These are phyloP conservation scores for Drosophila fuyamai DNA, from an alignment of 1,140 invertebrate genomes.

Conservation along the genomic window DNA sequence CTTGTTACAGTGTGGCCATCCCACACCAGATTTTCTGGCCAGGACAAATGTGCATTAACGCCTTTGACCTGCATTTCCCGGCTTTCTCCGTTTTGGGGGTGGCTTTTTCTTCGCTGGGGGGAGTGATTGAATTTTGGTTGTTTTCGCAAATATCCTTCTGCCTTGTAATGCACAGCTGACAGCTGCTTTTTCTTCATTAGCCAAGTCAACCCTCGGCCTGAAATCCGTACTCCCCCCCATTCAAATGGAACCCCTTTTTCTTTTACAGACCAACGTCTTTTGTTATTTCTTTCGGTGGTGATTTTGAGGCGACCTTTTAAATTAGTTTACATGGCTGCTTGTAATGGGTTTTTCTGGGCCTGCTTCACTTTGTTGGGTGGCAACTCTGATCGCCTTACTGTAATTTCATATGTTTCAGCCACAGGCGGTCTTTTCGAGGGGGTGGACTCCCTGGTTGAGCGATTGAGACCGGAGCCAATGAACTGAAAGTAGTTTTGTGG, in stretches of 20 bases:
- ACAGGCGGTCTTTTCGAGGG: conserved; percentile 50
- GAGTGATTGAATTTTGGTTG: conserved; percentile 56
- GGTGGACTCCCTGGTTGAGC: conserved; percentile 9
- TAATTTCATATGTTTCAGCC: conserved; percentile 74
- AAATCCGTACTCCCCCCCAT: conserved; percentile 8
- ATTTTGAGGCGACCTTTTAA: conserved; percentile 82
- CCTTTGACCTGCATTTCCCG: conserved; percentile 74
- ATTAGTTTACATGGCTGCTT: conserved; percentile 82
- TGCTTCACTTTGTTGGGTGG: conserved; percentile 22
- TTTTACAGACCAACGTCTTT: conserved; percentile 38
- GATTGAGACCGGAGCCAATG: conserved; percentile 22
- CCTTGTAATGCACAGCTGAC: conserved; percentile 81
- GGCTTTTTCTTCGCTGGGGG: conserved; percentile 33
- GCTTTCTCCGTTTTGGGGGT: conserved; percentile 22
- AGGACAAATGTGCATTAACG: conserved; percentile 81
- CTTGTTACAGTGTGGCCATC: conserved; percentile 62
- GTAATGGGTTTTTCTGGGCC: conserved; percentile 64
- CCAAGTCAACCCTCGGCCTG: conserved; percentile 69
- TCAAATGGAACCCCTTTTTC: not conserved
- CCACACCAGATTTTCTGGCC: conserved; percentile 18
- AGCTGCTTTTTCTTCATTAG: conserved; percentile 83
- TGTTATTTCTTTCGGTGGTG: conserved; percentile 72
- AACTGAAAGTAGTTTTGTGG: conserved; percentile 66
- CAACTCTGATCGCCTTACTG: conserved; percentile 34
- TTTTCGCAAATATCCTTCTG: conserved; percentile 45